phyloP scores from a whole-genome alignment of 1,140 invertebrate species.

The Drosophila hydei region DNA sequence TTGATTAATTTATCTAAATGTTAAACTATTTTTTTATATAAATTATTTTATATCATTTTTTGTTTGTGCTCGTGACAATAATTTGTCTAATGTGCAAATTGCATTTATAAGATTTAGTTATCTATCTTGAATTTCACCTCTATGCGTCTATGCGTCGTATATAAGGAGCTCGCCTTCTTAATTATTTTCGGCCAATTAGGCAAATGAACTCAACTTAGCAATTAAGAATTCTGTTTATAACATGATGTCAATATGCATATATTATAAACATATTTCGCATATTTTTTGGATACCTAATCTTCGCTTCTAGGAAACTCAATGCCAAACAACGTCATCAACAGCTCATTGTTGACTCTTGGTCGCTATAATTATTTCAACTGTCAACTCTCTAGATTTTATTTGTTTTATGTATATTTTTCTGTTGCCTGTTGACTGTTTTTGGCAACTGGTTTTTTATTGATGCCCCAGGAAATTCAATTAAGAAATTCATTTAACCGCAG shows the following conservation, averaged over 20 bases:
- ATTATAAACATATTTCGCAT: constrained; percentile 33
- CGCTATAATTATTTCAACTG: constrained; percentile 67
- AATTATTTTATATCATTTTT: constrained; percentile 11
- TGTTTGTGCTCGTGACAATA: constrained; percentile 42
- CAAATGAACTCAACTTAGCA: constrained; percentile 69
- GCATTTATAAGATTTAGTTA: constrained; percentile 28
- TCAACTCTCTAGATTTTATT: constrained; percentile 51
- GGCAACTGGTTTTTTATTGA: constrained; percentile 60
- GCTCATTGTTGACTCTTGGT: constrained; percentile 52
- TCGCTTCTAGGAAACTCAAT: constrained; percentile 48
- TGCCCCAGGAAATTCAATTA: constrained; percentile 60
- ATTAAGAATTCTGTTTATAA: constrained; percentile 58
- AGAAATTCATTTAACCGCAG: constrained; percentile 43
- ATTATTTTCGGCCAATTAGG: constrained; percentile 62
- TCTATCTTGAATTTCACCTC: neutral
- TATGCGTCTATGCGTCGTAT: constrained; percentile 6
- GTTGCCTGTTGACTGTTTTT: constrained; percentile 26
- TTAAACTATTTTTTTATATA: constrained; percentile 54
- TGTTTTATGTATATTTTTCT: constrained; percentile 27
- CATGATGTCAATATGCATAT: constrained; percentile 24
- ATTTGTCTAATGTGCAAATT: constrained; percentile 55
- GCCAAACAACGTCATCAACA: constrained; percentile 65
- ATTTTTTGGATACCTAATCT: constrained; percentile 15
- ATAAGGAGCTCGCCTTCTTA: constrained; percentile 36
- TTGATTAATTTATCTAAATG: constrained; percentile 78